phyloP scores from a whole-genome alignment of 2,797 vertebrate species.

The Tiaroga cobitis region DNA sequence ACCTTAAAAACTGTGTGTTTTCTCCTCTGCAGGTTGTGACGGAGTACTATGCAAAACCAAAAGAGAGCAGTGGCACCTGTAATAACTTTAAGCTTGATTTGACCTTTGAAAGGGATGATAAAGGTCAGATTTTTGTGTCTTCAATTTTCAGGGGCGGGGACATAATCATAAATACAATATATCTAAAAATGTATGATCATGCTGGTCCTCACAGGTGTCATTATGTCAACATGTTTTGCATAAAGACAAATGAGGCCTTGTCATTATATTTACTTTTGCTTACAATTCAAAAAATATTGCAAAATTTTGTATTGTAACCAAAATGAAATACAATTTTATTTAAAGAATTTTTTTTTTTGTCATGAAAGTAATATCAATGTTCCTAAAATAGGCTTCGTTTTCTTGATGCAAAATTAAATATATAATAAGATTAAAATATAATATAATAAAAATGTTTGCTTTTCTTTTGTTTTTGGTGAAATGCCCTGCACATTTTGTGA shows the following conservation, averaged over 20 bases:
- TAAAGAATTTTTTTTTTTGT: background rate
- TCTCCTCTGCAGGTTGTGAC: constrained; percentile 69
- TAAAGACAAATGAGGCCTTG: background rate
- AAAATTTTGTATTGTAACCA: background rate
- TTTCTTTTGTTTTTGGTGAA: background rate
- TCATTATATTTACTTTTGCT: background rate
- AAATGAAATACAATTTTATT: background rate
- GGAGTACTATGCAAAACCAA: constrained; percentile 69
- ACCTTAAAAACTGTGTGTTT: background rate
- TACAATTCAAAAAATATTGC: background rate
- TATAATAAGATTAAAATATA: background rate
- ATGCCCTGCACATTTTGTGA: background rate
- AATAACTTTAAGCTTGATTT: constrained; percentile 34
- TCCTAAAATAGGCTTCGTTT: background rate
- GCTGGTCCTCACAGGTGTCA: background rate
- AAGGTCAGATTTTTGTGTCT: background rate
- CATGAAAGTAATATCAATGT: background rate
- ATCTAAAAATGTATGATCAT: background rate
- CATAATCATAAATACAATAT: background rate
- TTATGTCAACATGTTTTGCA: background rate
- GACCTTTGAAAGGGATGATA: constrained; percentile 5
- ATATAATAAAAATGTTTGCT: background rate
- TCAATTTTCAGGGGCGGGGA: background rate
- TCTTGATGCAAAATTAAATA: background rate
- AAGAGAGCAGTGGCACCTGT: constrained; percentile 60